phyloP scores from a whole-genome alignment of 2,113 vertebrate genomes.

The Proteles cristata region DNA sequence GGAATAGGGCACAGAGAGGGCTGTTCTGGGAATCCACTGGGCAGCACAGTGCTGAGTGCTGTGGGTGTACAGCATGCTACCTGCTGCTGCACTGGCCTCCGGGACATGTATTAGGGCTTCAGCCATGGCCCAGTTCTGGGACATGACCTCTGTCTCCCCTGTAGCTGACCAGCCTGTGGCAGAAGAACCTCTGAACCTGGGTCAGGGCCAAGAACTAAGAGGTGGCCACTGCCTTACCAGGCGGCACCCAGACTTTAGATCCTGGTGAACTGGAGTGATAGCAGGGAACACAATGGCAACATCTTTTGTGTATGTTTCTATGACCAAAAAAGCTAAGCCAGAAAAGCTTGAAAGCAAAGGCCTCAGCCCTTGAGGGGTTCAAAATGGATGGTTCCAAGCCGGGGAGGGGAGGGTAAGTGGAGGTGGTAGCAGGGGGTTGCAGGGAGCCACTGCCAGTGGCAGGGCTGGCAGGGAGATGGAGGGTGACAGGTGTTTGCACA shows the following conservation, averaged over 20 bases:
- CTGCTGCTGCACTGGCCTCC: slow-evolving; percentile 68
- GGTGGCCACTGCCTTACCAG: accelerated
- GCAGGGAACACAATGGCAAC: neutral
- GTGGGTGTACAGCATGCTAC: neutral
- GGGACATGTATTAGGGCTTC: neutral
- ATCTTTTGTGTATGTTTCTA: neutral
- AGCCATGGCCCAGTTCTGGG: neutral
- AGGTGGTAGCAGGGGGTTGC: neutral
- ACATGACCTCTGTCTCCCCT: neutral
- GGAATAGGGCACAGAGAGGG: neutral
- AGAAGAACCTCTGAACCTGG: neutral
- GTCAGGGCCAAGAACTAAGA: neutral
- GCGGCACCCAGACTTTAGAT: neutral
- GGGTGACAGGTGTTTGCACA: neutral
- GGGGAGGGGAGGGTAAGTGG: neutral
- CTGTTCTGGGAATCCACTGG: neutral
- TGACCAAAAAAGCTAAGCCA: neutral
- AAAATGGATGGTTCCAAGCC: neutral
- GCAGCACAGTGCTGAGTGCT: neutral
- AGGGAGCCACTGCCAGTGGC: neutral
- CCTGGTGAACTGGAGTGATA: neutral
- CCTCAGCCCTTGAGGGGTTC: neutral
- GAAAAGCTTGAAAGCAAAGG: neutral
- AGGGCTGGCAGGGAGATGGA: neutral
- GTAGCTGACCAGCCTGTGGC: neutral